These are phyloP conservation scores for Amyelois transitella DNA, from an alignment of 1,140 invertebrate genomes.

Conservation along the genomic window DNA sequence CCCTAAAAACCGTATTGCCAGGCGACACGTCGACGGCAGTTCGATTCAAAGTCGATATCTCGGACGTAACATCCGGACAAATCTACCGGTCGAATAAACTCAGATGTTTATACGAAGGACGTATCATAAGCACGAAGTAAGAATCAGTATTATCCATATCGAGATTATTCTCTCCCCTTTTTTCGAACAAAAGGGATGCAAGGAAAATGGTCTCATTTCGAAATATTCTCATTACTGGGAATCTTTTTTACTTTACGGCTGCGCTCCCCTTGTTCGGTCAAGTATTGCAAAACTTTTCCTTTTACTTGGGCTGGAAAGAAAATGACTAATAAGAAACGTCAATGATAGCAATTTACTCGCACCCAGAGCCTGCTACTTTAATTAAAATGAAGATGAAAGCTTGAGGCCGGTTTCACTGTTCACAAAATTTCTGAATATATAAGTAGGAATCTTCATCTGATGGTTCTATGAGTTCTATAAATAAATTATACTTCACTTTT, in stretches of 20 bases:
- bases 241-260: constrained; percentile 52
- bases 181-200: constrained; percentile 27
- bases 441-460: background rate
- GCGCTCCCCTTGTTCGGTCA: constrained; percentile 37
- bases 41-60: constrained; percentile 48
- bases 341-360: constrained; percentile 49
- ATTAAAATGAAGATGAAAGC: constrained; percentile 42
- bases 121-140: constrained; percentile 2
- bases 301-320: constrained; percentile 34
- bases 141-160: constrained; percentile 24
- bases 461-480: background rate
- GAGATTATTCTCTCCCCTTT: constrained; percentile 30
- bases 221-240: constrained; percentile 53
- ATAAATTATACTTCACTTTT: constrained; percentile 8
- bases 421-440: background rate
- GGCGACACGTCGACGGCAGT: constrained; percentile 40
- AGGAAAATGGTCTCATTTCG: constrained; percentile 34
- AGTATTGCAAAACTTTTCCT: constrained; percentile 49
- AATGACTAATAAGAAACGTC: constrained; percentile 59
- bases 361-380: constrained; percentile 35
- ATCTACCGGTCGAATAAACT: constrained; percentile 28
- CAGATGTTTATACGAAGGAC: constrained; percentile 22
- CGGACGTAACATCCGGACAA: constrained; percentile 30
- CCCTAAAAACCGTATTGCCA: constrained; percentile 47
- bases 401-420: constrained; percentile 7